These are phyloP conservation scores for Clarias laeviceps DNA, from an alignment of 2,797 vertebrate species.

Conservation along the genomic window DNA sequence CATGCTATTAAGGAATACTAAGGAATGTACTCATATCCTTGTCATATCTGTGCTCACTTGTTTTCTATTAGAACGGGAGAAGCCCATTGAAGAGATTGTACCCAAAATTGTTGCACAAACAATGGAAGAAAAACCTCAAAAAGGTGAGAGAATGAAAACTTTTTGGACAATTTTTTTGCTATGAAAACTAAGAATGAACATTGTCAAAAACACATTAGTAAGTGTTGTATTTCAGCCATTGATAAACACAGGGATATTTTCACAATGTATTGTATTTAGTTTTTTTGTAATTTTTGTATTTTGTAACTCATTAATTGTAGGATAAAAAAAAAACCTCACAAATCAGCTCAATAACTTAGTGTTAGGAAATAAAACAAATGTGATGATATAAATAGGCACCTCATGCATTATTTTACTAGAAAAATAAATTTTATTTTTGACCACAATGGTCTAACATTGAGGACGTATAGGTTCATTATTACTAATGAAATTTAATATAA, in stretches of 20 bases:
- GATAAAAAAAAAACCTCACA: too few species aligned
- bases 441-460: background rate
- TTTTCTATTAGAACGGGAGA: slow-evolving; percentile 66
- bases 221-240: background rate
- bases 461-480: background rate
- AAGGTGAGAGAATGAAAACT: slow-evolving; percentile 64
- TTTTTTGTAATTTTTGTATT: too few species aligned
- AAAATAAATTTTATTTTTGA: background rate
- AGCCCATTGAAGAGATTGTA: slow-evolving; percentile 66
- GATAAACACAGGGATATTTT: background rate
- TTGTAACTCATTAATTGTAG: background rate
- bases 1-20: background rate
- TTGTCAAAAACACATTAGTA: background rate
- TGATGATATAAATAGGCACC: background rate
- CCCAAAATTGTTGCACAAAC: slow-evolving; percentile 53
- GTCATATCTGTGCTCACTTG: slow-evolving; percentile 54
- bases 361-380: background rate
- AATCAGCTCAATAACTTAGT: background rate
- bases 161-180: too few species aligned
- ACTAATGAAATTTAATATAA: slow-evolving; percentile 53
- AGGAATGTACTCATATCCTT: slow-evolving; percentile 10
- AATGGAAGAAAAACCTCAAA: slow-evolving; percentile 55
- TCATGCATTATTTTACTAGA: background rate
- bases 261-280: background rate
- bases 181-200: too few species aligned